Evolutionary conservation across 2,113 vertebrate species (phyloP), one percentile per base, ranked within the genome.

Genomic region (Vicugna pacos): DNA sequence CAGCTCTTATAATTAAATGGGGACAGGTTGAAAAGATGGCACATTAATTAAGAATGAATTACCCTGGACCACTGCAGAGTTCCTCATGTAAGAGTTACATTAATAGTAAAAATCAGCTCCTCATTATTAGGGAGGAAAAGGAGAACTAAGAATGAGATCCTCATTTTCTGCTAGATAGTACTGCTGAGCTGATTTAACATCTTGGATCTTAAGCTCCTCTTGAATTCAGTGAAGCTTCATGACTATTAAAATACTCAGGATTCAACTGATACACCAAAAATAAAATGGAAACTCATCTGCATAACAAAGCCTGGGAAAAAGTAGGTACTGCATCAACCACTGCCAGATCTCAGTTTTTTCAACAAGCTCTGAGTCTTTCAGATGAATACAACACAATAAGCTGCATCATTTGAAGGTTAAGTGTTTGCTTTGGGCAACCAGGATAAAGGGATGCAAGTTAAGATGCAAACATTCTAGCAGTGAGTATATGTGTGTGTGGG

Each of bases 1-100:
- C 65, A 83, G 92, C 77, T 98, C 88, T 98, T 98, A 96, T 90
- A 95, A 95, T 98, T 96, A 98, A 60, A 96, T 58, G 91, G 67
- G 95, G 96, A 97, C 95, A 79, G 81, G 96, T 97, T 86, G 97
- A 96, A 96, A 97, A 97, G 97, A 97, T 77, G 97, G 97, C 91
- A 97, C 91, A 92, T 98, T 98, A 98, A 98, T 97, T 98, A 98
- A 97, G 91, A 84, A 97, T 97, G 97, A 98, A 98, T 98, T 98
- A 97, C 93, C 95, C 54, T 50, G 82, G 81, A 98, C 97, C 93
- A 86, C 91, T 94, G 96, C 93, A 95, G 94, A 90, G 96, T 50
- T 77, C 60, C 69, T 98, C 28, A 10, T 93, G 62, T 84, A 95
- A 96, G 83, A 98, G 77, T 69, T 85, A 73, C 86, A 97, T 98